These are phyloP conservation scores for Mya arenaria DNA, from an alignment of 1,140 invertebrate species.

Conservation along the genomic window DNA sequence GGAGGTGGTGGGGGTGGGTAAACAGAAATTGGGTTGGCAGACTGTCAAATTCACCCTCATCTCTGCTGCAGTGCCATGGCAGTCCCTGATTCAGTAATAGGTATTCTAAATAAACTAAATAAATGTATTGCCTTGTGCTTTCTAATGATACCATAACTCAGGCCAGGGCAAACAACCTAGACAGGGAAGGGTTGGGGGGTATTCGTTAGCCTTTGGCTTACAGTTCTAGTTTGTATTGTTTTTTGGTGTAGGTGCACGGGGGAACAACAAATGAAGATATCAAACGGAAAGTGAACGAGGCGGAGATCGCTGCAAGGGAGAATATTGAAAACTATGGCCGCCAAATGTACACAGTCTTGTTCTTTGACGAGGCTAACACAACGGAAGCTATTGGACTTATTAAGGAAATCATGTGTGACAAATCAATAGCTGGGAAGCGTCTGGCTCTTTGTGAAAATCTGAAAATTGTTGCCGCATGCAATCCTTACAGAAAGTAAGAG, in stretches of 20 bases:
- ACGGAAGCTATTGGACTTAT: conserved; percentile 76
- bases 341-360: conserved; percentile 72
- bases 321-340: conserved; percentile 48
- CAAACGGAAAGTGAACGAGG: conserved; percentile 64
- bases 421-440: conserved; percentile 61
- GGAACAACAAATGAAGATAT: conserved; percentile 73
- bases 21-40: too few species aligned
- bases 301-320: conserved; percentile 60
- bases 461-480: conserved; percentile 75
- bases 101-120: too few species aligned
- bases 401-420: conserved; percentile 79
- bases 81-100: too few species aligned
- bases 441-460: conserved; percentile 59
- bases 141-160: too few species aligned
- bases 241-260: conserved; percentile 72
- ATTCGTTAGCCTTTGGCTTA: too few species aligned
- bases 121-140: too few species aligned
- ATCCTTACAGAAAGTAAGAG: conserved; percentile 74
- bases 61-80: too few species aligned
- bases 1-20: too few species aligned
- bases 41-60: too few species aligned
- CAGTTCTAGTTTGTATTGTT: too few species aligned
- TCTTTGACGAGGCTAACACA: conserved; percentile 79
- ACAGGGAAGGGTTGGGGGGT: too few species aligned
- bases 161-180: too few species aligned